Percentiles rank a stretch among this genome's conserved stretches.
phyloP scores from a whole-genome alignment of 2,113 vertebrate species.

The Quiscalus mexicanus region DNA sequence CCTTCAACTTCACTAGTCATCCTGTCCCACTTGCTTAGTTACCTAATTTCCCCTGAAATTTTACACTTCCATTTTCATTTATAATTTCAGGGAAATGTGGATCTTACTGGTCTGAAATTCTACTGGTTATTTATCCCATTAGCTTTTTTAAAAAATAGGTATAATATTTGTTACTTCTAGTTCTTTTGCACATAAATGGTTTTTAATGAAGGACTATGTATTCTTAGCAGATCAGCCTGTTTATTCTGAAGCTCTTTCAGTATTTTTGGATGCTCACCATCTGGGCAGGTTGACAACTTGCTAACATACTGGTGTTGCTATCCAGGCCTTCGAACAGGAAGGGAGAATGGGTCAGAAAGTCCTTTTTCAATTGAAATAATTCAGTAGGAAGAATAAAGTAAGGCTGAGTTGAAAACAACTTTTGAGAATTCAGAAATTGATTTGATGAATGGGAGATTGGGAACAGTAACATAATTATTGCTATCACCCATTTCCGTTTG shows the following conservation, averaged over 20 bases:
- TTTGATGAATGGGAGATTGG: neutral
- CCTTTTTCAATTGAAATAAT: slow-evolving; percentile 53
- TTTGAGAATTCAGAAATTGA: slow-evolving; percentile 20
- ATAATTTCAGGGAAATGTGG: neutral
- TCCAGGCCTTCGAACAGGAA: slow-evolving; percentile 41
- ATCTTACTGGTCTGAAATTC: neutral
- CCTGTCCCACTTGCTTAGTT: neutral
- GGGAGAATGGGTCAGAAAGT: slow-evolving; percentile 60
- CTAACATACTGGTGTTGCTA: slow-evolving; percentile 50
- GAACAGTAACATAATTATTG: slow-evolving; percentile 25
- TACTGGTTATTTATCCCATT: neutral
- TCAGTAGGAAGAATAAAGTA: slow-evolving; percentile 37
- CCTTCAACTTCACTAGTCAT: neutral
- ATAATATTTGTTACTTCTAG: neutral
- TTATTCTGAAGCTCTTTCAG: slow-evolving; percentile 64
- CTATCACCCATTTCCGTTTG: slow-evolving; percentile 14
- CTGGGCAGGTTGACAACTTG: slow-evolving; percentile 64
- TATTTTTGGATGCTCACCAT: slow-evolving; percentile 62
- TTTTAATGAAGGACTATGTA: slow-evolving; percentile 52
- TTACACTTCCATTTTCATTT: neutral
- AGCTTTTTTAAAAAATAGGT: neutral
- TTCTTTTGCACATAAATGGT: slow-evolving; percentile 23
- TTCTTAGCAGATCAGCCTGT: slow-evolving; percentile 52
- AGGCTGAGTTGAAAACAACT: slow-evolving; percentile 27
- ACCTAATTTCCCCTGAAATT: neutral